Evolutionary conservation across 2,797 vertebrate species (phyloP).

Genomic region (Megaceryle alcyon): DNA sequence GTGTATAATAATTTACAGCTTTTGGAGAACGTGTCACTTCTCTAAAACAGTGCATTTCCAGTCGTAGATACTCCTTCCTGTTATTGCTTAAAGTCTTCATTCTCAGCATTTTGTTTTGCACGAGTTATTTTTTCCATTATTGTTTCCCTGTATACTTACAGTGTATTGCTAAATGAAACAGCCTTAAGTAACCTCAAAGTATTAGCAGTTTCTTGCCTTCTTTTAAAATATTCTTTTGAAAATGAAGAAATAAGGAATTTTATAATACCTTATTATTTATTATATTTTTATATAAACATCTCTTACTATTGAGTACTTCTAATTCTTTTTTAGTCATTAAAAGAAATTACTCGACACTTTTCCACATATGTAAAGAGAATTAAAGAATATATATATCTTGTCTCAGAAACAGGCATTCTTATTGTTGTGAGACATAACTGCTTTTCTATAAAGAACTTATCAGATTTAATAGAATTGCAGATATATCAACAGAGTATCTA

Average conservation of each 20-base stretch:
- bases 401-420: not conserved
- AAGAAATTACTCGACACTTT: not conserved
- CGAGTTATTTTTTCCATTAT: not conserved
- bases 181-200: not conserved
- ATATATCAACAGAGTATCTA: not conserved
- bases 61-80: not conserved
- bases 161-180: not conserved
- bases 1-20: not conserved
- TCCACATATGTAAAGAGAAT: not conserved
- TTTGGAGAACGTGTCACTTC: not conserved
- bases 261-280: not conserved
- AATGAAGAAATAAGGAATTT: not conserved
- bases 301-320: not conserved
- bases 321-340: not conserved
- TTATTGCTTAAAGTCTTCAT: not conserved
- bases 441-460: not conserved
- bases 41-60: not conserved
- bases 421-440: not conserved
- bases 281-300: not conserved
- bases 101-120: not conserved
- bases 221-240: not conserved
- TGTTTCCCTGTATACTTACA: not conserved
- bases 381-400: not conserved
- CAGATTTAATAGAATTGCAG: not conserved
- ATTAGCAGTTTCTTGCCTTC: not conserved